Conservation (phyloP, 2,888 invertebrate species). For the Acrocyrtus sp. region DNA sequence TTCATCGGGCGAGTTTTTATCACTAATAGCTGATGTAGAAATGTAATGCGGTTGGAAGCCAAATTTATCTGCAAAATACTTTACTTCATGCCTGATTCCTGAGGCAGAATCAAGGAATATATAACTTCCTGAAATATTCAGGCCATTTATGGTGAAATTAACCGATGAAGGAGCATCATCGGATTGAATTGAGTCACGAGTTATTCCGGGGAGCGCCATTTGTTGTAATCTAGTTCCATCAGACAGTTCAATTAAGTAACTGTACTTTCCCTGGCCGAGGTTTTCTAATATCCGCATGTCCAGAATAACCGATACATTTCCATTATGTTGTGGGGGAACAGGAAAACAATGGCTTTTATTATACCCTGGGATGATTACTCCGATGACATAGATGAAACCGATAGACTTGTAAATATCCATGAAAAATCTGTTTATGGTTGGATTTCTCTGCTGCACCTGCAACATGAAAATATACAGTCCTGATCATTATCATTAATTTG, state of each 20-base stretch:
- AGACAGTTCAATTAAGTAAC: conserved; percentile 5
- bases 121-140: conserved; percentile 6
- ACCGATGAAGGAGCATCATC: too few relatives aligned
- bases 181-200: background rate
- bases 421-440: too few relatives aligned
- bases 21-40: background rate
- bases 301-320: background rate
- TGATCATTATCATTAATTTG: too few relatives aligned
- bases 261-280: conserved; percentile 5
- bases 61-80: conserved; percentile 12
- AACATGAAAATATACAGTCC: too few relatives aligned
- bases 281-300: conserved; percentile 1
- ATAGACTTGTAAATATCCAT: too few relatives aligned
- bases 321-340: too few relatives aligned
- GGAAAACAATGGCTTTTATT: too few relatives aligned
- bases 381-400: too few relatives aligned
- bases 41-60: conserved; percentile 10
- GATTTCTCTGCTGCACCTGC: too few relatives aligned
- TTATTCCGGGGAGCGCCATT: background rate
- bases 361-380: too few relatives aligned
- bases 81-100: conserved; percentile 10
- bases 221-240: conserved; percentile 19
- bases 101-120: conserved; percentile 1
- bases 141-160: background rate
- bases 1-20: too few relatives aligned